phyloP scores from a whole-genome alignment of 1,140 invertebrate genomes.

The Dolichoris vasculosae region DNA sequence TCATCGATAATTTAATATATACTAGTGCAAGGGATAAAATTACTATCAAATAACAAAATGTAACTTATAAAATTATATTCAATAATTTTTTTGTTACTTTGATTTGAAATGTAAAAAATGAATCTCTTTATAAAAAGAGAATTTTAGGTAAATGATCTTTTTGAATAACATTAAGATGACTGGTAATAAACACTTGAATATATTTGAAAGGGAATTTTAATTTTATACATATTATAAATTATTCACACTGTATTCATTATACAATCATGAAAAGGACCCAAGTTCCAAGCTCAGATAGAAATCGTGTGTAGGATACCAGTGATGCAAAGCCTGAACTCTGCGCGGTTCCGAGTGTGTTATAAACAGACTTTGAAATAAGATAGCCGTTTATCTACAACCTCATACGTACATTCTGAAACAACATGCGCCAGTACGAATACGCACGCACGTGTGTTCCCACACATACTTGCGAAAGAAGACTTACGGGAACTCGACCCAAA shows the following conservation, averaged over 20 bases:
- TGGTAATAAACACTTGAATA: no score
- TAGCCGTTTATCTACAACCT: conserved; percentile 2
- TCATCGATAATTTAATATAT: no score
- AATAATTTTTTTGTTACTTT: no score
- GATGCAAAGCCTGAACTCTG: neutral
- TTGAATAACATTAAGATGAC: no score
- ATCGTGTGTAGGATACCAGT: neutral
- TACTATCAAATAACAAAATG: no score
- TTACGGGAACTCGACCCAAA: neutral
- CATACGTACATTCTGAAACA: neutral
- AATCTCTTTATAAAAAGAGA: no score
- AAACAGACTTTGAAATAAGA: conserved; percentile 23
- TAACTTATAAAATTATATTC: no score
- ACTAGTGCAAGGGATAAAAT: no score
- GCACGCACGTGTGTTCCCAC: neutral
- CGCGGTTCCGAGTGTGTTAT: neutral
- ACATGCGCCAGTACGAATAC: neutral
- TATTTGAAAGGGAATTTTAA: neutral
- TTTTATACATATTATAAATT: neutral
- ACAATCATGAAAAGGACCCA: conserved; percentile 12
- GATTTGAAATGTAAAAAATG: no score
- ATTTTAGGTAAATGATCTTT: no score
- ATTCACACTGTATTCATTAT: neutral
- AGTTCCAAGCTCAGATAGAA: conserved; percentile 4
- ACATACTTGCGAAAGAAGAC: neutral